Base-by-base conservation (phyloP, 2,113 vertebrate genomes). In the Bubalus kerabau region DNA sequence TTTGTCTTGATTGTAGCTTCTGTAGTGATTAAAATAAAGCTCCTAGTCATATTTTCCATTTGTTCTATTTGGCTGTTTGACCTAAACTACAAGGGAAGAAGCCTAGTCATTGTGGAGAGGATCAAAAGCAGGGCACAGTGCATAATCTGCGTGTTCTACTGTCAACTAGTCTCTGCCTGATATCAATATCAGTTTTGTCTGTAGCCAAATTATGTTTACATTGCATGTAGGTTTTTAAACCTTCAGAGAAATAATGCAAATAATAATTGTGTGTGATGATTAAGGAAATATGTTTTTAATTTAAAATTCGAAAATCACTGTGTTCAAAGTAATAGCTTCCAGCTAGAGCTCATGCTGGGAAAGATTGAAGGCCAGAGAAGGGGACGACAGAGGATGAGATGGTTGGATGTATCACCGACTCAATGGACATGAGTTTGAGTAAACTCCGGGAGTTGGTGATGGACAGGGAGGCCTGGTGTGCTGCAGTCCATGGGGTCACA, bases 221-320 rank as follows among this genome's bases (percentile, higher is more conserved):
- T 80, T 96, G 50, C 15, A 93, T 93, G 76, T 11, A 93, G 71
- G 23, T 64, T 94, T 86, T 93, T 85, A 83, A 91, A 89, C 43
- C 21, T 78, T 17, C 54, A 96, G 82, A 87, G 32, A 30, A 92
- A 91, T 89, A 96, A 89, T 96, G 40, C 17, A 98, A 95, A 91
- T 94, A 24, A 94, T 85, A 90, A 90, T 90, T 91, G 24, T 88
- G 21, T 95, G 19, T 86, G 16, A 26, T 93, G 83, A 94, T 95
- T 96, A 60, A 93, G 52, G 36, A 92, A 95, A 95, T 86, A 91
- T 86, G 54, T 88, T 94, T 97, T 96, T 92, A 87, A 95, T 94
- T 92, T 97, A 96, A 87, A 84, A 96, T 89, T 74, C 4, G 15
- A 90, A 96, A 97, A 67, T 85, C 96, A 54, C 30, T 74, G 90